Base-by-base conservation (phyloP, 1,140 invertebrate species). In the Cherax quadricarinatus region DNA sequence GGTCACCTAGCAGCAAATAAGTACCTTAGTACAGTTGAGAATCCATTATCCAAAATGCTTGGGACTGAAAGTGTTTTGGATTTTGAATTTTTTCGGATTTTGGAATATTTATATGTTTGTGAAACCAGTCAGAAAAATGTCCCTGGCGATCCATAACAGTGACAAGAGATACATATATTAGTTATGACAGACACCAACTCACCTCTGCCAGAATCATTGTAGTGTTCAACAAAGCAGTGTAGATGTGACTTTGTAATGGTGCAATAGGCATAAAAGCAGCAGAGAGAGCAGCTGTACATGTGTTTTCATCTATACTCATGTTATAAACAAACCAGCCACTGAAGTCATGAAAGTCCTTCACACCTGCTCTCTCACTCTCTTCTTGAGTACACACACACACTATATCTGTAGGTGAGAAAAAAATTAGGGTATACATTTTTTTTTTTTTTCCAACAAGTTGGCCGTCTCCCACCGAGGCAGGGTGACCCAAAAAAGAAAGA, bases 151-250 rank as follows among this genome's bases (percentile, higher is more conserved):
- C 30, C 30, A 41, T 41, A 41, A 2, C 2, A 41, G 30, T 41
- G 30, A 41, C 30, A 14, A 57, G 53, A 57, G 53, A 57, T 4
- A 57, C 3, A 57, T 3, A 57, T 14, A 14, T 14, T 14, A 57
- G 53, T 14, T 9, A 14, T 57, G 3, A 57, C 5, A 57, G 53
- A 57, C 5, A 66, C 14, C 21, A 70, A 12, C 57, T 62, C 80
- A 91, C 89, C 89, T 91, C 30, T 30, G 89, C 89, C 1, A 91
- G 51, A 21, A 75, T 18, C 12, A 85, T 51, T 21, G 89, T 91
- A 30, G 60, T 79, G 51, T 75, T 62, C 18, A 57, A 66, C 16
- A 91, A 24, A 4, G 89, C 75, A n/a, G 70, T 51, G 41, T 51
- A 41, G 73, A 79, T 75, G 14, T 91, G 89, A 30, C 70, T 86